Evolutionary conservation across 1,140 invertebrate species (phyloP), one percentile per base, ranked within the genome.

Genomic region (Pseudomyrmex cubaensis): DNA sequence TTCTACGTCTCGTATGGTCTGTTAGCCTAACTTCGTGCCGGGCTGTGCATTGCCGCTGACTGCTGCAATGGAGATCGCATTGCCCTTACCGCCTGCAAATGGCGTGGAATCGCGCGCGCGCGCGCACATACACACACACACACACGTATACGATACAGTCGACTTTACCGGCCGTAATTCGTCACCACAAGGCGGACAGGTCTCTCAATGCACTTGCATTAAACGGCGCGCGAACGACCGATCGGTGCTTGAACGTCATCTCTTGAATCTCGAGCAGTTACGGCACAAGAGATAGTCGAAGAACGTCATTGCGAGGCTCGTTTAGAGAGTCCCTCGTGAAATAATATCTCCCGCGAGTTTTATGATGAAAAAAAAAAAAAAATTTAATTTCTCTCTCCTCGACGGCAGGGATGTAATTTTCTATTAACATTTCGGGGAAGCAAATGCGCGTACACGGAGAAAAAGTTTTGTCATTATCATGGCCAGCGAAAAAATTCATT

Each of bases 81-180:
- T 35, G 48, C 57, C 69, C 69, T 85, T 46, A 25, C 74, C 17
- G 61, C 50, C 75, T 72, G 63, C 46, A 62, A 69, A 75, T 74
- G 80, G 70, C 72, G 67, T 69, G 48, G 78, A 84, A 78, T 75
- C 67, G 35, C 15, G 35, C 52, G n/a, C 48, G 15, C 15, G 17
- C 72, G 61, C 35, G 5, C 35, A 0, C 35, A 0, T 4, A 35
- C 35, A 35, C 5, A 35, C 3, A 35, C 25, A 35, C 25, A 4
- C 25, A 35, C 35, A 7, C 35, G 0, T 7, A 35, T 5, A 35
- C 35, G 61, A 25, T 59, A 61, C 59, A 87, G 80, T 87, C 84
- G 35, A 74, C 69, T 87, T 87, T 73, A 66, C 50, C 56, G 61
- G 48, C 64, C 64, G 74, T 54, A 73, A 87, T 78, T 87, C 85